Evolutionary conservation across 2,797 vertebrate species (phyloP), one percentile per base, ranked within the genome.

Genomic region (Syngnathus rostellatus): DNA sequence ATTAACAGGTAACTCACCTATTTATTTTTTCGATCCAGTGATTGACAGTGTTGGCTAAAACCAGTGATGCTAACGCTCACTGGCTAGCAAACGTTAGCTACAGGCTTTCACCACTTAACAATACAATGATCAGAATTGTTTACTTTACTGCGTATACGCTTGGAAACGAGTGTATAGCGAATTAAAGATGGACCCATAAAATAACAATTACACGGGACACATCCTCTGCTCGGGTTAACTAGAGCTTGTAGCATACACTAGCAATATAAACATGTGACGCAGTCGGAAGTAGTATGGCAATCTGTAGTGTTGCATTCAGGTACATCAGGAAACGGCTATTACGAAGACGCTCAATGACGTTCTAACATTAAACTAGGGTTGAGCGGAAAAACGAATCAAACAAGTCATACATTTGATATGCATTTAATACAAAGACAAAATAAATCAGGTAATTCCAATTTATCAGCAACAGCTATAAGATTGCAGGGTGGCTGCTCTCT

Each of bases 181-280:
- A 3, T 12, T 4, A 60, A 31, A 4, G 14, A 2, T 25, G 7
- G 62, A 17, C 68, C 37, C 62, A 40, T 2, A 10, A 21, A 11
- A 45, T 3, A 19, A 16, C 4, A 11, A 2, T 0, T 8, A 53
- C 3, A 2, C 48, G 5, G 37, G 45, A 57, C 31, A 1, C 66
- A 17, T 38, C 39, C 4, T 48, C 38, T 38, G 67, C 67, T 68
- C 53, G 5, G 6, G 50, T 61, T 60, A 23, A 68, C 57, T 79
- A 72, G 68, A 68, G 62, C 77, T 68, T 58, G 50, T 81, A 81
- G 72, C 83, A 77, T 71, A 19, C 64, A 39, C 65, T 68, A 80
- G 77, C 74, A 75, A 61, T 64, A 73, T 83, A 78, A 77, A 81
- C 73, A 81, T 76, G 78, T 90, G 86, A 89, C 87, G 85, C 81